Base-by-base conservation (phyloP, 2,888 invertebrate genomes). In the Lacanobia oleracea region DNA sequence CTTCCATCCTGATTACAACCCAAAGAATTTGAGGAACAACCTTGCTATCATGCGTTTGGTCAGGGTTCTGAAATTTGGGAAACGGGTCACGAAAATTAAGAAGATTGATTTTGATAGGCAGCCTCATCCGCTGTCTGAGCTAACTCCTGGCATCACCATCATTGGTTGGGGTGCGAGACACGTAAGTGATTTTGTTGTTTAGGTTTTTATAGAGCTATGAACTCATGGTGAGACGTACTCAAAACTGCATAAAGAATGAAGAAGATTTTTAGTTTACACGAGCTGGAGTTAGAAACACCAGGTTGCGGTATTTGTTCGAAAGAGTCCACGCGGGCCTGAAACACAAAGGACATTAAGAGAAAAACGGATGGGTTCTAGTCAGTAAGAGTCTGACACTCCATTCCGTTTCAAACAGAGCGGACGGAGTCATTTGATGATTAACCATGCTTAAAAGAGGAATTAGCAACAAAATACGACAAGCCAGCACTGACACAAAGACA, bases 161-260 rank as follows among this genome's bases (percentile, higher is more conserved):
- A 74, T 94, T 16, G 95, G 95, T 9, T 95, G 95, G 95, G 95
- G 95, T 0, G 92, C 94, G 6, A 92, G 75, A 75, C 84, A 85
- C 33, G 95, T 95, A 85, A 90, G 91, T 84, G 16, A n/a, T 37
- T 5, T 62, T 14, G 21, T 18, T 33, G 0, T 21, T 27, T 8
- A 27, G 12, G 14, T 53, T 40, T 37, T 27, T 53, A 14, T 60
- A 53, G 40, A 63, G 18, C 23, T 67, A 9, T 14, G 6, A 33
- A 18, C 7, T 27, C 23, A 8, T 50, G 27, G 27, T n/a, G n/a
- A n/a, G n/a, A n/a, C 40, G 40, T 45, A 45, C 45, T 16, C 45
- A 16, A 45, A 48, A 48, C 18, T 3, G 1, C 8, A 18, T 48
- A 18, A 48, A 16, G 18, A 18, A 48, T 1, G 48, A 48, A 18